Evolutionary conservation across 2,113 vertebrate genomes (phyloP).

Genomic region (Pelecanus crispus): DNA sequence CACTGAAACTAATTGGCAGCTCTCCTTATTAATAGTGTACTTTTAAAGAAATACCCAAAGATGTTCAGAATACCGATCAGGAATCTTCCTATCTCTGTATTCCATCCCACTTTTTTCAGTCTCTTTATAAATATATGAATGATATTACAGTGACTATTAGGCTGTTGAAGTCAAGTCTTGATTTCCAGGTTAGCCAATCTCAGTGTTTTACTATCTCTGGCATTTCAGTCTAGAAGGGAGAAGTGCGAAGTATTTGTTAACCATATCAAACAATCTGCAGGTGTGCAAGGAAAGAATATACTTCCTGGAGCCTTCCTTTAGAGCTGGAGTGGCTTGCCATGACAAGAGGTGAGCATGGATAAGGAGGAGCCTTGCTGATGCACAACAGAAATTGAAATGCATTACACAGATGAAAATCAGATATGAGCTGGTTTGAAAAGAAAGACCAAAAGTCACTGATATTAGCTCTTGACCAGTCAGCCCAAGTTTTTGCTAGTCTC

Average conservation of each 20-base stretch:
- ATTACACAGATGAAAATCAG: not conserved
- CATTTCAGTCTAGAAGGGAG: not conserved
- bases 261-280: not conserved
- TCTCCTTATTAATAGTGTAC: not conserved
- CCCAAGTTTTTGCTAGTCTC: not conserved
- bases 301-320: not conserved
- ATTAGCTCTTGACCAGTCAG: not conserved
- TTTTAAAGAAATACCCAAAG: not conserved
- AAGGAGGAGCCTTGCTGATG: not conserved
- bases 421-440: not conserved
- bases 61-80: not conserved
- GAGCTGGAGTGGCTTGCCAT: not conserved
- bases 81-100: not conserved
- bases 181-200: not conserved
- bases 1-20: not conserved
- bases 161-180: not conserved
- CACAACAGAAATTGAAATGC: not conserved
- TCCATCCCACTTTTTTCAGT: not conserved
- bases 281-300: not conserved
- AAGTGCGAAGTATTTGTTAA: not conserved
- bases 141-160: not conserved
- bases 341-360: too few relatives aligned
- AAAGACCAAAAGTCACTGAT: not conserved
- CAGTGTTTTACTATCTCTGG: not conserved
- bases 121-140: not conserved